Evolutionary conservation across 2,888 invertebrate species (phyloP), one percentile per base, ranked within the genome.

Genomic region (Phymatocera aterrima): DNA sequence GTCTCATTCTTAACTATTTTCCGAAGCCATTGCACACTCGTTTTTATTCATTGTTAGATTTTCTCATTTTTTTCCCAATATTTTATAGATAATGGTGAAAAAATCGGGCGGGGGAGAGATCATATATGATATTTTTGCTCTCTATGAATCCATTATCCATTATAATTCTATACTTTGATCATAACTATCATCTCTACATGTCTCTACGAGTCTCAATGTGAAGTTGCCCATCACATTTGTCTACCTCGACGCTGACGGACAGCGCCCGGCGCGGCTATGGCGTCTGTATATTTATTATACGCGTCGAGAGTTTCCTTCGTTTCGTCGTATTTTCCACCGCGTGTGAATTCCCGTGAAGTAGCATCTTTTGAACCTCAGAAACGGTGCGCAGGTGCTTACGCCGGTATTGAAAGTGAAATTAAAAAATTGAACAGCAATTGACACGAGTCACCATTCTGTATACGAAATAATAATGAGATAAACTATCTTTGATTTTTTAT

Each of bases 221-320:
- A 48, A 72, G 51, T 34, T 48, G 72, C 28, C 70, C 72, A 51
- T 72, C 51, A 72, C 48, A 72, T 51, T 72, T 34, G n/a, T 72
- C 72, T 34, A 51, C 72, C 51, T 72, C 48, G 24, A 48, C 51
- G 72, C 72, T 72, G 72, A 51, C 51, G 31, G 18, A 31, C 0
- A 10, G 6, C 43, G n/a, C n/a, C n/a, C n/a, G n/a, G n/a, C n/a
- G 57, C 24, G 24, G 24, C 28, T 10, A 15, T 28, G 57, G 57
- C 15, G 12, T 51, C 18, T n/a, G 48, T 51, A 51, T 21, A 51
- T 1, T 18, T 54, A 61, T 34, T 12, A 31, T 72, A 34, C 51
- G 51, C 51, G 31, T 72, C 51, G 31, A 72, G 72, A 21, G 15
- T 31, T 51, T 51, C 34, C 34, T 48, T 34, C 51, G 31, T 51